A percentile compares a stretch with the other conserved stretches of the same genome.
These are phyloP conservation scores for Myiothlypis chrysogaster DNA, from an alignment of 2,797 vertebrate species.

Conservation along the genomic window DNA sequence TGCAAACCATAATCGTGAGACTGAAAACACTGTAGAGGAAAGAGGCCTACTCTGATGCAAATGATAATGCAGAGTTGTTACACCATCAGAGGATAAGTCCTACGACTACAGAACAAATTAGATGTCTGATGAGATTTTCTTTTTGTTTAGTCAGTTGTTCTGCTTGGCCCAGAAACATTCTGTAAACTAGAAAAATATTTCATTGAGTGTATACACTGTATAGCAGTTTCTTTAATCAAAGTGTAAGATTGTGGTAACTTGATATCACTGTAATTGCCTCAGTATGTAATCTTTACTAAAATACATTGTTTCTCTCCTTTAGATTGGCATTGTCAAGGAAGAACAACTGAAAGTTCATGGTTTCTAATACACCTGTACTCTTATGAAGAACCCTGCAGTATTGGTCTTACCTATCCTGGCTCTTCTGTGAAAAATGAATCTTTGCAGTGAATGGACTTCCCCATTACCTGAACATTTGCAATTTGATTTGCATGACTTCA, in stretches of 20 bases:
- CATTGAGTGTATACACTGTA: neutral
- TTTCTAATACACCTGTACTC: slow-evolving; percentile 71
- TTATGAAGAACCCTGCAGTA: slow-evolving; percentile 61
- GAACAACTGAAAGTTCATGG: slow-evolving; percentile 86
- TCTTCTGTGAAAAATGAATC: slow-evolving; percentile 74
- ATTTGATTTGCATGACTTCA: slow-evolving; percentile 70
- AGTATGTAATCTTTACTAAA: neutral
- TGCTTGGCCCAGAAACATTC: neutral
- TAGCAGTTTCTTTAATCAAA: neutral
- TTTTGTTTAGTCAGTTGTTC: neutral
- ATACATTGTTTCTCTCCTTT: slow-evolving; percentile 39
- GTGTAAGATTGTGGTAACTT: neutral
- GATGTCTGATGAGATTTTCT: neutral
- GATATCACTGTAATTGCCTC: neutral
- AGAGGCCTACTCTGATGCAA: neutral
- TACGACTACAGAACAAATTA: neutral
- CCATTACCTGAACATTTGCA: slow-evolving; percentile 59
- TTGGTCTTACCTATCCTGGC: slow-evolving; percentile 53
- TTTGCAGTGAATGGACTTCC: slow-evolving; percentile 78
- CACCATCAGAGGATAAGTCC: neutral
- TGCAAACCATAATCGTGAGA: neutral
- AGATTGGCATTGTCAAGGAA: slow-evolving; percentile 86
- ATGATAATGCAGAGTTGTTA: neutral
- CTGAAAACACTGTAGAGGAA: neutral
- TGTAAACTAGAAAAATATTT: neutral